Evolutionary conservation across 2,797 vertebrate genomes (phyloP).

Genomic region (Sebastes minor): DNA sequence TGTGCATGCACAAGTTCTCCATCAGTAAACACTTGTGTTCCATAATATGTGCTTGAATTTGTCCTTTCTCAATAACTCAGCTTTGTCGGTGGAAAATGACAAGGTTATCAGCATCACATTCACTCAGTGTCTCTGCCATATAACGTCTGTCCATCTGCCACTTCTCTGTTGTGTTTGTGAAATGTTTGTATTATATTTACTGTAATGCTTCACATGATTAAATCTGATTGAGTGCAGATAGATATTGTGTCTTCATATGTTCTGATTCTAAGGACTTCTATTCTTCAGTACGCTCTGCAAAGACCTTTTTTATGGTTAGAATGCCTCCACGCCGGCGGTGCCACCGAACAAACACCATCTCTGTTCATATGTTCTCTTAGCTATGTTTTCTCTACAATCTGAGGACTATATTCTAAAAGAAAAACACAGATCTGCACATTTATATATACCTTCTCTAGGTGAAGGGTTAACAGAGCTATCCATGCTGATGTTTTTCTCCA

Average conservation of each 20-base stretch:
- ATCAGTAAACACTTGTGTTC: not conserved
- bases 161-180: not conserved
- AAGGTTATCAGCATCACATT: not conserved
- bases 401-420: not conserved
- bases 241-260: not conserved
- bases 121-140: not conserved
- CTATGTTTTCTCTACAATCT: not conserved
- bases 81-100: not conserved
- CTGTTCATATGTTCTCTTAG: no score
- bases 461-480: slow-evolving; percentile 25
- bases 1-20: not conserved
- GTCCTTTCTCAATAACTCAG: not conserved
- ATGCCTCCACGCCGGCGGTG: no score
- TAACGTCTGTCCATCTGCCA: not conserved
- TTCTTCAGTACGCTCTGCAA: not conserved
- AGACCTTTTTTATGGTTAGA: no score
- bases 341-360: no score
- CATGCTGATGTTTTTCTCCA: not conserved
- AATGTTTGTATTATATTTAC: not conserved
- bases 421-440: not conserved
- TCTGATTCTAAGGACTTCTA: not conserved
- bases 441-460: slow-evolving; percentile 1
- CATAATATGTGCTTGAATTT: not conserved
- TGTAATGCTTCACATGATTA: not conserved
- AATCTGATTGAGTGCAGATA: not conserved